These are phyloP conservation scores for Neopelma chrysocephalum DNA, from an alignment of 2,797 vertebrate genomes.

Conservation along the genomic window DNA sequence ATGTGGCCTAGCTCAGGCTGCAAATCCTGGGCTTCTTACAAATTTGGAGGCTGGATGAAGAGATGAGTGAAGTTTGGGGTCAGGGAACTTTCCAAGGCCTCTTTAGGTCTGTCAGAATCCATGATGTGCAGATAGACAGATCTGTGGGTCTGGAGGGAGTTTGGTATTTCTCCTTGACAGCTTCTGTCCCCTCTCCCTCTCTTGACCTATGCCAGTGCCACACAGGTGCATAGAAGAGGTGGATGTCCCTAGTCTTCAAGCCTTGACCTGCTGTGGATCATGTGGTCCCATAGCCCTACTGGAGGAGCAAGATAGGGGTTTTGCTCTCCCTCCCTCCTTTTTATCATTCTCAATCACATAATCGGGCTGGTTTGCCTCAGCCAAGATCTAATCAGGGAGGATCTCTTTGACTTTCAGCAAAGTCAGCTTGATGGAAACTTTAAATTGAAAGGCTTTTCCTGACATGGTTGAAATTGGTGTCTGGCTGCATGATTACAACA, in stretches of 20 bases:
- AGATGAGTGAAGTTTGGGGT: neutral
- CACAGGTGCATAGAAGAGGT: neutral
- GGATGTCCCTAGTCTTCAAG: neutral
- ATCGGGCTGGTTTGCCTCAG: conserved; percentile 28
- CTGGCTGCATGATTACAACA: neutral
- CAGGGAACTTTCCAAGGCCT: neutral
- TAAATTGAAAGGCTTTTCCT: conserved; percentile 44
- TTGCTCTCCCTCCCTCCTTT: neutral
- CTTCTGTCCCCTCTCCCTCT: neutral
- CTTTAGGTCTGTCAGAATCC: neutral
- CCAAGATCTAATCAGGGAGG: conserved; percentile 60
- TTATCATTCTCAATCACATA: conserved; percentile 7
- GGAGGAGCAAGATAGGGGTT: neutral
- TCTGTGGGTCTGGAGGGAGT: neutral
- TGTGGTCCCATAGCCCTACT: neutral
- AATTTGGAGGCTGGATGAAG: neutral
- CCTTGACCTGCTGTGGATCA: neutral
- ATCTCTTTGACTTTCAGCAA: conserved; percentile 66
- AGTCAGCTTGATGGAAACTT: conserved; percentile 59
- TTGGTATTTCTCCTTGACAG: neutral
- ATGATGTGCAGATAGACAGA: neutral
- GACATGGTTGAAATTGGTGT: neutral
- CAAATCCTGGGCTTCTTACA: neutral
- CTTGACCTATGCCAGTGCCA: neutral
- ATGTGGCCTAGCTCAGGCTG: neutral